Conservation (phyloP, 2,888 invertebrate species). For the Anoncus sp. region DNA sequence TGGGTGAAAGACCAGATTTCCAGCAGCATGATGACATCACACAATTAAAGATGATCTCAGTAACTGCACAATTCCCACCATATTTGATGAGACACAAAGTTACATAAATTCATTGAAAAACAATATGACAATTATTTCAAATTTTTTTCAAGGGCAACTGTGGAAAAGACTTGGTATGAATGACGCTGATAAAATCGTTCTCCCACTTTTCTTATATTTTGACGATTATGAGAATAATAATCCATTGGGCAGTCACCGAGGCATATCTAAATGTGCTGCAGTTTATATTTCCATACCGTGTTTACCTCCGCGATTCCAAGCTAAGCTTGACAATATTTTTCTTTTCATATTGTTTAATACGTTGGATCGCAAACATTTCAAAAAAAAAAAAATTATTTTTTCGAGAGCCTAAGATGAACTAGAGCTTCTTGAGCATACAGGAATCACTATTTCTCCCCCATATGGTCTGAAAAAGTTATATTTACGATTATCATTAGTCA, state of each 20-base stretch:
- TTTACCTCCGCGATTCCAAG: slow-evolving; percentile 55
- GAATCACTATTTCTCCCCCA: slow-evolving; percentile 34
- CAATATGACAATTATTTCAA: slow-evolving; percentile 45
- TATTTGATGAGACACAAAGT: slow-evolving; percentile 42
- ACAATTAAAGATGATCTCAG: slow-evolving; percentile 43
- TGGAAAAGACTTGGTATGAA: slow-evolving; percentile 49
- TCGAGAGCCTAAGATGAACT: slow-evolving; percentile 55
- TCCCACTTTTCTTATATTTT: slow-evolving; percentile 61
- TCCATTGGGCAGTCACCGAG: slow-evolving; percentile 59
- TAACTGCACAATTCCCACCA: slow-evolving; percentile 52
- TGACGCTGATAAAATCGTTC: slow-evolving; percentile 39
- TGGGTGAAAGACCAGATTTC: slow-evolving; percentile 55
- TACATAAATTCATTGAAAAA: slow-evolving; percentile 46
- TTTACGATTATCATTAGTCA: slow-evolving; percentile 40
- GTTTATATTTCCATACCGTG: slow-evolving; percentile 54
- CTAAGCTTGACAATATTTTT: slow-evolving; percentile 62
- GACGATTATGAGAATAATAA: slow-evolving; percentile 65
- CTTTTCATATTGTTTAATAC: slow-evolving; percentile 57
- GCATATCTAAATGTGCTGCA: slow-evolving; percentile 60
- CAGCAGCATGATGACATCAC: slow-evolving; percentile 8
- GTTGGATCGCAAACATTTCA: slow-evolving; percentile 46
- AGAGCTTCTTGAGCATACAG: slow-evolving; percentile 43
- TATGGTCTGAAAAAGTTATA: slow-evolving; percentile 26
- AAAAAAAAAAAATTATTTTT: slow-evolving; percentile 56
- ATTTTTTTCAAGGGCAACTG: slow-evolving; percentile 56